A percentile compares a stretch with the other conserved stretches of the same genome.
Conservation (phyloP, 2,888 invertebrate genomes). For the Graphium colonna region DNA sequence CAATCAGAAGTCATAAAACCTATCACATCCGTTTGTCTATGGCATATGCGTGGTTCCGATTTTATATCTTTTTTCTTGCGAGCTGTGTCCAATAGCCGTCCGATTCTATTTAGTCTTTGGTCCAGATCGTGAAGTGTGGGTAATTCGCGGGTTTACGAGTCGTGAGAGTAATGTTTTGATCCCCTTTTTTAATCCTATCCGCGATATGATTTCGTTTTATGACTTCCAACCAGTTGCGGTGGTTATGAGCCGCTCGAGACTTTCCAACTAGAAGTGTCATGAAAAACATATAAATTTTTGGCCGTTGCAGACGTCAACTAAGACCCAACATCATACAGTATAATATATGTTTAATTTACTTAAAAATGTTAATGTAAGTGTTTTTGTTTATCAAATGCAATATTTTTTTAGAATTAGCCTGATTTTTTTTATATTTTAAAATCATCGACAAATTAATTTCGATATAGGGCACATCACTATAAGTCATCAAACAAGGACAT, state of each 20-base stretch:
- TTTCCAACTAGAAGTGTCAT: constrained; percentile 27
- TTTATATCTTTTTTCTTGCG: background rate
- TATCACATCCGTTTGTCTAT: constrained; percentile 1
- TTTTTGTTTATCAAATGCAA: too few species aligned
- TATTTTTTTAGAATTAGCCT: too few species aligned
- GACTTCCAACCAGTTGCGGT: constrained; percentile 30
- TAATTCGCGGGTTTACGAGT: background rate
- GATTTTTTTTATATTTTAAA: too few species aligned
- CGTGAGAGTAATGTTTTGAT: background rate
- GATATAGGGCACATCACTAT: too few species aligned
- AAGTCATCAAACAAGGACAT: too few species aligned
- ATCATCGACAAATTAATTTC: too few species aligned
- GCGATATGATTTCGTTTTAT: constrained; percentile 28
- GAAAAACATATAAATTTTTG: background rate
- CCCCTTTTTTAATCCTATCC: background rate
- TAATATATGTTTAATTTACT: too few species aligned
- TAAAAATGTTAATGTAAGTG: too few species aligned
- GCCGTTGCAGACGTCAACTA: background rate
- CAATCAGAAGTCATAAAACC: constrained; percentile 35
- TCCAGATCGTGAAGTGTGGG: constrained; percentile 1
- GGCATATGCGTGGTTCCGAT: background rate
- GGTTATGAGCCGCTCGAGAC: constrained; percentile 8
- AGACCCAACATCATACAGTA: too few species aligned
- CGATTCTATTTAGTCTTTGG: constrained; percentile 25
- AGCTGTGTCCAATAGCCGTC: constrained; percentile 25